Evolutionary conservation across 2,113 vertebrate species (phyloP), one percentile per base, ranked within the genome.

Genomic region (Peromyscus maniculatus): DNA sequence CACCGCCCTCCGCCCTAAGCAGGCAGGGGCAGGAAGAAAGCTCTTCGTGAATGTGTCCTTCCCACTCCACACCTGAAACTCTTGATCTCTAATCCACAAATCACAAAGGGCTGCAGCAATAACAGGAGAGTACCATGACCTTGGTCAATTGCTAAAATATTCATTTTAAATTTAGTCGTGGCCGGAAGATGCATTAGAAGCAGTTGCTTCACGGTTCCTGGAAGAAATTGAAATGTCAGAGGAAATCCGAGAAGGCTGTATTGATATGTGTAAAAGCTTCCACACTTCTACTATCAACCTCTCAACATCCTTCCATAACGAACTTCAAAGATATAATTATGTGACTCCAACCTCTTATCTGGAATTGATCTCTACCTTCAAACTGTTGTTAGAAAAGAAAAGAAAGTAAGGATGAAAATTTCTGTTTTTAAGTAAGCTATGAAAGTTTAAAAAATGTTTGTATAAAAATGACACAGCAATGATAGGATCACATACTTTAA

Each of bases 291-390:
- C 99, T 31, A 98, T 99, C 94, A 77, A 97, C 43, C 97, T 99
- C 74, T 99, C 99, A 0, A 93, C 89, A 64, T 98, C 98, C 75
- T 99, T 99, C 97, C 97, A 97, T 59, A 49, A 95, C 8, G 99
- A 99, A 93, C 98, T 99, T 91, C 99, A 99, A 80, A 99, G 99
- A 87, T 97, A 99, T 97, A 99, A 99, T 97, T 99, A 99, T 69
- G 99, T 99, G 96, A 99, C 99, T 55, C 99, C 99, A 55, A 99
- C 99, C 74, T 99, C 99, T 28, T 99, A 99, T 92, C 97, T 99
- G 91, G 99, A 99, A 97, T 98, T 99, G 91, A 99, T 99, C 97
- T 99, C 99, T 28, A 99, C 99, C 96, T 99, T 99, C 98, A 99
- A 99, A 98, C 83, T 97, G 28, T 98, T 99, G 92, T 98, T 99